Evolutionary conservation across 2,113 vertebrate genomes (phyloP).

Genomic region (Leptosomus discolor): DNA sequence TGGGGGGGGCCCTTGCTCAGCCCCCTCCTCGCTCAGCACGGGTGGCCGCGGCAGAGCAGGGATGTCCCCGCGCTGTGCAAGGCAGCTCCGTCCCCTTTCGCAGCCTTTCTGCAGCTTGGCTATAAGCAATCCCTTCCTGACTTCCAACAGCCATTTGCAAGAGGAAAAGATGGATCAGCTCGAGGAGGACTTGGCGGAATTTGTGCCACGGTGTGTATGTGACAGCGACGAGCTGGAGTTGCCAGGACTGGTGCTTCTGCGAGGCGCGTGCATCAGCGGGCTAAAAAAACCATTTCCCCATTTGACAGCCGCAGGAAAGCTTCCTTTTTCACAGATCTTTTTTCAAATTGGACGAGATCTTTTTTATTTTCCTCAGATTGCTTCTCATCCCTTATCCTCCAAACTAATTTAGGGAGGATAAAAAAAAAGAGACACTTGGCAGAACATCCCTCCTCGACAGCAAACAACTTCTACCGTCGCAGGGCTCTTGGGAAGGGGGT

Average conservation of each 20-base stretch:
- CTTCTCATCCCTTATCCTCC: background rate
- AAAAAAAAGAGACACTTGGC: background rate
- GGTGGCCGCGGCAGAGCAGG: background rate
- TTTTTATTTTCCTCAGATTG: background rate
- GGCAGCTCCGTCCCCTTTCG: no score
- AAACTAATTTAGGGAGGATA: background rate
- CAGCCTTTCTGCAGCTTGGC: background rate
- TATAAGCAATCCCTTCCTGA: background rate
- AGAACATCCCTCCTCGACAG: background rate
- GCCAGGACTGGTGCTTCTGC: background rate
- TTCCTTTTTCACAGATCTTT: background rate
- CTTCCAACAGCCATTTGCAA: rapidly evolving
- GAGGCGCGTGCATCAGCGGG: background rate
- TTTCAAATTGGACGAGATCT: background rate
- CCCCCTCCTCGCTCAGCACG: background rate
- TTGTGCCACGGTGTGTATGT: no score
- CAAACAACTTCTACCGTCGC: background rate
- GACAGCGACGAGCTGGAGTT: background rate
- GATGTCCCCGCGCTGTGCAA: rapidly evolving
- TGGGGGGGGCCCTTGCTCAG: background rate
- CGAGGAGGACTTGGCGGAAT: background rate
- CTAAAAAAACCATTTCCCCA: background rate
- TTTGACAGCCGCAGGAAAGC: background rate
- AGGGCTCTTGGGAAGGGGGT: background rate
- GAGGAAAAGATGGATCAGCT: background rate